Evolutionary conservation across 1,140 invertebrate species (phyloP).

Genomic region (Papilio machaon): DNA sequence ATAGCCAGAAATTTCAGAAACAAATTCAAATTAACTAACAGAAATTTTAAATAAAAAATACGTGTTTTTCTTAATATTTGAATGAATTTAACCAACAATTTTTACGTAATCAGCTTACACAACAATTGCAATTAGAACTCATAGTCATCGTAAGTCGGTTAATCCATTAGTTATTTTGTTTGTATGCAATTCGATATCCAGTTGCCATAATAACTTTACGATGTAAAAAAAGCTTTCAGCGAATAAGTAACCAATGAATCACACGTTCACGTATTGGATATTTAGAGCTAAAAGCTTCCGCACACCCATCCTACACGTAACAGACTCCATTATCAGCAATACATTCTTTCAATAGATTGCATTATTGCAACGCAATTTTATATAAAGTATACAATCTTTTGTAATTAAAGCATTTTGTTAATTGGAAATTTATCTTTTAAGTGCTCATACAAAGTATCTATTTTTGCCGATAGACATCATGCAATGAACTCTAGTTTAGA

Average conservation of each 20-base stretch:
- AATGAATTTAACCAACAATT: no score
- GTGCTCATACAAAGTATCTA: neutral
- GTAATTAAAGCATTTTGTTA: neutral
- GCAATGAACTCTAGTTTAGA: no score
- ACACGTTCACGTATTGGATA: neutral
- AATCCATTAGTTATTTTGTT: neutral
- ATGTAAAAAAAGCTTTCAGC: conserved; percentile 12
- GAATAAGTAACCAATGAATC: conserved; percentile 3
- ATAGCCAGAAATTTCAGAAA: no score
- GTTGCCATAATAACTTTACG: neutral
- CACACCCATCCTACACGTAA: conserved; percentile 3
- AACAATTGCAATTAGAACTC: neutral
- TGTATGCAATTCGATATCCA: neutral
- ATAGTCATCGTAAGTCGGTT: neutral
- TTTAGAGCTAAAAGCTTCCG: conserved; percentile 32
- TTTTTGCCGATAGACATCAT: no score
- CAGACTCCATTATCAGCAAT: conserved; percentile 1
- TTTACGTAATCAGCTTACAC: no score
- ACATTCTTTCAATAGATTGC: conserved; percentile 7
- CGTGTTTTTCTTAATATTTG: no score
- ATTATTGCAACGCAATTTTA: neutral
- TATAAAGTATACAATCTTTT: neutral
- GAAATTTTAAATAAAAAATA: no score
- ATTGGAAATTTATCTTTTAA: neutral
- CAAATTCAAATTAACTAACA: no score